Percentiles rank a stretch among this genome's conserved stretches.
Conservation (phyloP, 2,888 invertebrate genomes). For the Anaspis maculata region DNA sequence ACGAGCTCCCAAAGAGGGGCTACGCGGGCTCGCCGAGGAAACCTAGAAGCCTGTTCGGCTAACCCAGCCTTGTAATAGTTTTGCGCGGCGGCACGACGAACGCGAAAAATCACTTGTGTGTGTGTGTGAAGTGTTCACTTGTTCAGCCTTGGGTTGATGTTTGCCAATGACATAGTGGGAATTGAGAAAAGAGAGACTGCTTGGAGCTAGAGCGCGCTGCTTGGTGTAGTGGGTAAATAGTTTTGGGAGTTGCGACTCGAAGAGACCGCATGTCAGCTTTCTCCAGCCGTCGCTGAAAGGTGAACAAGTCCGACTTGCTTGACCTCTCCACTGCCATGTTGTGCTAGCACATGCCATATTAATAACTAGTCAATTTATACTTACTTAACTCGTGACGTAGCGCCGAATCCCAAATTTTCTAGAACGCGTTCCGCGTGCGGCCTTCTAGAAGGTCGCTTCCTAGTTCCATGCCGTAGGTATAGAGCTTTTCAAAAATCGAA, state of each 20-base stretch:
- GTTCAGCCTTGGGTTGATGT: constrained; percentile 7
- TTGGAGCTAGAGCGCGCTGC: constrained; percentile 14
- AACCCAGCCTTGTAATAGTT: constrained; percentile 16
- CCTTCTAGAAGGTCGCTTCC: no score
- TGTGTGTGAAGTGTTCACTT: constrained; percentile 9
- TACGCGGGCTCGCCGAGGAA: no score
- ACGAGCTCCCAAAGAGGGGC: no score
- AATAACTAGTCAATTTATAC: no score
- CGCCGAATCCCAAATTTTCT: no score
- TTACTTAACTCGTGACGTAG: no score
- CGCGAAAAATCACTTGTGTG: constrained; percentile 1
- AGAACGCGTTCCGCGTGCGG: no score
- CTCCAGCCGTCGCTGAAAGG: constrained; percentile 32
- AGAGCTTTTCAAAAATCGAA: no score
- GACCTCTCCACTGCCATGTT: constrained; percentile 31
- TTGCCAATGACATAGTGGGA: constrained; percentile 11
- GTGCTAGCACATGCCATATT: constrained; percentile 23
- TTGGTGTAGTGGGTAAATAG: no score
- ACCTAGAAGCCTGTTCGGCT: no score
- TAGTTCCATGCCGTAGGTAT: no score
- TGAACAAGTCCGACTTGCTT: constrained; percentile 32
- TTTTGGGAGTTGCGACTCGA: constrained; percentile 23
- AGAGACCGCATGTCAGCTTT: constrained; percentile 30
- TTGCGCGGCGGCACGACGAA: constrained; percentile 2
- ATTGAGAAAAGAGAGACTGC: constrained; percentile 12